Conservation (phyloP, 2,113 vertebrate species). For the Tringa solitaria region DNA sequence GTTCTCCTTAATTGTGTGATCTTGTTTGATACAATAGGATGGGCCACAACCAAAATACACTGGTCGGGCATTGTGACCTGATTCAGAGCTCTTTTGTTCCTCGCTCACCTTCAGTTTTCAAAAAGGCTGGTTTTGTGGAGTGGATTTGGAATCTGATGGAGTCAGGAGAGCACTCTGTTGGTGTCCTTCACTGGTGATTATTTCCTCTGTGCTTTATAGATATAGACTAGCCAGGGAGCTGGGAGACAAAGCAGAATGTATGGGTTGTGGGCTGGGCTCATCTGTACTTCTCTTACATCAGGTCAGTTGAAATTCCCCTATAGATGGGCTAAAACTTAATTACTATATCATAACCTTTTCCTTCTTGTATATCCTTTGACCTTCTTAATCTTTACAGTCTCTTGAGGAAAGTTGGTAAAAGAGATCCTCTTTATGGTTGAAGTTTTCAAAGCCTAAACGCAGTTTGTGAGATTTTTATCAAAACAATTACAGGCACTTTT, state of each 20-base stretch:
- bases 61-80: not conserved
- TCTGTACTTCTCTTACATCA: not conserved
- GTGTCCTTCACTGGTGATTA: rapidly evolving
- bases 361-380: not conserved
- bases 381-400: not conserved
- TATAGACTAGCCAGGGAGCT: not conserved
- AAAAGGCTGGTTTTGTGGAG: not conserved
- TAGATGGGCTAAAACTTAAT: not conserved
- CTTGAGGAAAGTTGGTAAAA: not conserved
- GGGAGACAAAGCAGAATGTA: not conserved
- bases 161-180: not conserved
- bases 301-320: not conserved
- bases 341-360: not conserved
- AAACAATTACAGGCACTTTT: not conserved
- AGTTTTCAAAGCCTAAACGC: not conserved
- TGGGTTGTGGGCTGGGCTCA: not conserved
- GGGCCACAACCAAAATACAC: not conserved
- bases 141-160: not conserved
- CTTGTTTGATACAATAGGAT: not conserved
- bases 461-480: not conserved
- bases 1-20: not conserved
- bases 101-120: not conserved
- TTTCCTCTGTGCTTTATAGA: not conserved
- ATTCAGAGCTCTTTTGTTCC: not conserved
- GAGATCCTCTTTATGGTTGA: not conserved